Percentiles rank a stretch among this genome's conserved stretches.
Conservation (phyloP, 2,113 vertebrate genomes). For the Amphiprion ocellaris region DNA sequence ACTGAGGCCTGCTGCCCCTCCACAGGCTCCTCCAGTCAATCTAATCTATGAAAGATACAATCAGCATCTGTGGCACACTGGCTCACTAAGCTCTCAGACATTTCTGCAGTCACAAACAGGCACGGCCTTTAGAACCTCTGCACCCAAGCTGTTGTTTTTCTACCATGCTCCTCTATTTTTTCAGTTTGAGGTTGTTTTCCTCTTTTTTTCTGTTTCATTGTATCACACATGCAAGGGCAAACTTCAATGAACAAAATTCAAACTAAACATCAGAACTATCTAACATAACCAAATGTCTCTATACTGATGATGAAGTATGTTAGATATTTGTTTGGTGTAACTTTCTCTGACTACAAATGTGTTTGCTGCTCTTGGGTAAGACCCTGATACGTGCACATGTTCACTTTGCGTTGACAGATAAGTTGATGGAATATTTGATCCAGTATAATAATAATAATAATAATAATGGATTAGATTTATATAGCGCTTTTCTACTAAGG, state of each 20-base stretch:
- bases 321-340: background rate
- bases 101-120: background rate
- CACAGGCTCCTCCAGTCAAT: slow-evolving; percentile 4
- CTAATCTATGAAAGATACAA: slow-evolving; percentile 15
- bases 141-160: too few species aligned
- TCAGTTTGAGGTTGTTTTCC: background rate
- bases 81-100: background rate
- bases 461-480: too few species aligned
- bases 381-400: background rate
- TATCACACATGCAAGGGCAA: too few species aligned
- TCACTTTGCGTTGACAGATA: too few species aligned
- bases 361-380: background rate
- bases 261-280: background rate
- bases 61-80: slow-evolving; percentile 6
- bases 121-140: background rate
- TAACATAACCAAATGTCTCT: background rate
- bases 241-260: too few species aligned
- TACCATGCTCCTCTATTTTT: background rate
- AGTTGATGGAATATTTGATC: too few species aligned
- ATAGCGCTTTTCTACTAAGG: too few species aligned
- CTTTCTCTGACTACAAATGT: too few species aligned
- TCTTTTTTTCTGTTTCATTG: too few species aligned
- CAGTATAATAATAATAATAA: too few species aligned
- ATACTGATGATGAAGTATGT: background rate
- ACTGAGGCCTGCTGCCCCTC: background rate